Evolutionary conservation across 1,140 invertebrate species (phyloP).

Genomic region (Megalonaias nervosa): DNA sequence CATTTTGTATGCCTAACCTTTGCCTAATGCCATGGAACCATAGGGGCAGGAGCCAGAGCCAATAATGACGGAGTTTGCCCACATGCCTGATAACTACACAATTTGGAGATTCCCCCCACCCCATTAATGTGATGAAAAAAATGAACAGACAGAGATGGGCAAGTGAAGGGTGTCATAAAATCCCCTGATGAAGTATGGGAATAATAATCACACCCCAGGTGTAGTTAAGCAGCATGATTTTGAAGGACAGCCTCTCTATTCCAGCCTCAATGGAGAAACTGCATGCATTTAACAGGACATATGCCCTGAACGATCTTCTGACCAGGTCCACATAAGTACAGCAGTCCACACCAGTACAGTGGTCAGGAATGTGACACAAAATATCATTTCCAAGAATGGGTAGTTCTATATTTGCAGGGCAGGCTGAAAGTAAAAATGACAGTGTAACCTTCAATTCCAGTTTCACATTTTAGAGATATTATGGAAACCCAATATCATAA

Average conservation of each 20-base stretch:
- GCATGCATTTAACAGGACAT: slow-evolving; percentile 38
- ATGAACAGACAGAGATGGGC: no score
- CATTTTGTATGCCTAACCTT: no score
- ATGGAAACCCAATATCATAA: not conserved
- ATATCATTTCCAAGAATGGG: slow-evolving; percentile 33
- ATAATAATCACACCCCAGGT: slow-evolving; percentile 28
- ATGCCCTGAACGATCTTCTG: slow-evolving; percentile 27
- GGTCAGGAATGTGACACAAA: slow-evolving; percentile 20
- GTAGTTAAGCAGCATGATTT: slow-evolving; percentile 26
- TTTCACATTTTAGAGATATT: not conserved
- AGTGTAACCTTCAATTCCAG: not conserved
- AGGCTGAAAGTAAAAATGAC: slow-evolving; percentile 4
- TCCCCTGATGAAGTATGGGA: not conserved
- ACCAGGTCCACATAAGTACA: slow-evolving; percentile 35
- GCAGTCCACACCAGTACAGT: slow-evolving; percentile 37
- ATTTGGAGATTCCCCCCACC: no score
- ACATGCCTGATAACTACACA: no score
- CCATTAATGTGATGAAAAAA: no score
- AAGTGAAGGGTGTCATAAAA: no score
- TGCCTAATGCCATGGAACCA: no score
- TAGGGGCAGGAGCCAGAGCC: no score
- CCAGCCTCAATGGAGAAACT: slow-evolving; percentile 28
- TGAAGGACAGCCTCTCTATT: slow-evolving; percentile 36
- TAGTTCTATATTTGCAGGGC: slow-evolving; percentile 10
- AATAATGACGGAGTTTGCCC: no score